Conservation (phyloP, 1,140 invertebrate genomes). For the Drosophila pruinosa region DNA sequence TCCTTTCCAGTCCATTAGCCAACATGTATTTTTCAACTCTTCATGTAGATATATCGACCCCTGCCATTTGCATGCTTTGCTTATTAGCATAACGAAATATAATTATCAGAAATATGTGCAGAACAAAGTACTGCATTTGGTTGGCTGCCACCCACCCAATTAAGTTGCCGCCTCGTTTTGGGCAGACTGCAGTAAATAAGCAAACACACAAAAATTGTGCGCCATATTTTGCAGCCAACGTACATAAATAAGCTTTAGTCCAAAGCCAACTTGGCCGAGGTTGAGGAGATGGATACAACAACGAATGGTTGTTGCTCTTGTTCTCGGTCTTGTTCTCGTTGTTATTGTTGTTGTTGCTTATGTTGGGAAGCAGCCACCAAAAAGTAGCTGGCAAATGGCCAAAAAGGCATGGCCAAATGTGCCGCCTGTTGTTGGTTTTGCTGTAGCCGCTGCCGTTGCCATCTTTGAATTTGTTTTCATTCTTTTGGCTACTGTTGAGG, state of each 20-base stretch:
- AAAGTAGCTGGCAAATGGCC: slow-evolving; percentile 68
- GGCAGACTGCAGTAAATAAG: slow-evolving; percentile 32
- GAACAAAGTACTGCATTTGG: slow-evolving; percentile 28
- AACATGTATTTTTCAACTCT: not conserved
- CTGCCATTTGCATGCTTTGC: not conserved
- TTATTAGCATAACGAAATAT: slow-evolving; percentile 16
- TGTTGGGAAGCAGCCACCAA: slow-evolving; percentile 46
- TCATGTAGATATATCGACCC: not conserved
- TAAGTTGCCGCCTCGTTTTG: slow-evolving; percentile 39
- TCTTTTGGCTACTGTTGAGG: slow-evolving; percentile 48
- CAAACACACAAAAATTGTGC: slow-evolving; percentile 53
- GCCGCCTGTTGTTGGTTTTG: slow-evolving; percentile 45
- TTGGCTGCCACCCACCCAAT: slow-evolving; percentile 38
- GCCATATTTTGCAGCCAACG: slow-evolving; percentile 76
- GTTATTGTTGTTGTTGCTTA: slow-evolving; percentile 15
- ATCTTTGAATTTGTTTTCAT: slow-evolving; percentile 41
- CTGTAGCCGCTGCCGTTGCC: slow-evolving; percentile 11
- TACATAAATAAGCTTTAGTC: slow-evolving; percentile 77
- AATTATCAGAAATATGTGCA: slow-evolving; percentile 28
- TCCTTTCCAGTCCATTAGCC: not conserved
- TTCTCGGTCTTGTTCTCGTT: too few relatives aligned
- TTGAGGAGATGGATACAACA: slow-evolving; percentile 56
- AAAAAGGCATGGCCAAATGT: slow-evolving; percentile 78
- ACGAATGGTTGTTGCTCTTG: slow-evolving; percentile 43
- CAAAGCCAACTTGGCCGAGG: slow-evolving; percentile 65